These are phyloP conservation scores for Oplegnathus fasciatus DNA, from an alignment of 2,113 vertebrate genomes.

Conservation along the genomic window DNA sequence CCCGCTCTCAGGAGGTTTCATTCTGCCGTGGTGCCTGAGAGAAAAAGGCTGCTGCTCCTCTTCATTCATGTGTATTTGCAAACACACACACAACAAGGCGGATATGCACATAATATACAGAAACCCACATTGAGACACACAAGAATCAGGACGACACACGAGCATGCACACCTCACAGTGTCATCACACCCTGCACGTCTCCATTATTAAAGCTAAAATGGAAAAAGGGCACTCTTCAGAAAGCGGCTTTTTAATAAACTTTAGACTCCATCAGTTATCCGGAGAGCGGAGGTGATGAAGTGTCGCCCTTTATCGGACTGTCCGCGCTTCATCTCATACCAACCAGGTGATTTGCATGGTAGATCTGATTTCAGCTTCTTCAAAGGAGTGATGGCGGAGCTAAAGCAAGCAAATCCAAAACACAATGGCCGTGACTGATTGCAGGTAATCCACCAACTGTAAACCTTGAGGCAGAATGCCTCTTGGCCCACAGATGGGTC, in stretches of 20 bases:
- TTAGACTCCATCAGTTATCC: constrained; percentile 26
- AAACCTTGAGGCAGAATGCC: constrained; percentile 40
- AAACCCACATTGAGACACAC: constrained; percentile 10
- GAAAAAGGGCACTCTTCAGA: constrained; percentile 46
- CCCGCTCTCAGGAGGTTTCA: constrained; percentile 42
- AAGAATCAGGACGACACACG: neutral
- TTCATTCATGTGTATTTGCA: constrained; percentile 31
- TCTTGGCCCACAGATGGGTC: neutral
- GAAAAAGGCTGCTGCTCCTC: constrained; percentile 19
- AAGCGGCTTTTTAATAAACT: constrained; percentile 52
- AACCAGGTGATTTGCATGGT: constrained; percentile 50
- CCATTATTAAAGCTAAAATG: constrained; percentile 58
- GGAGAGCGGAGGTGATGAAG: constrained; percentile 13
- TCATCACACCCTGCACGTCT: constrained; percentile 33
- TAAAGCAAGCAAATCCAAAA: constrained; percentile 76
- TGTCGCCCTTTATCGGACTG: constrained; percentile 14
- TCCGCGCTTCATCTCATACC: constrained; percentile 33
- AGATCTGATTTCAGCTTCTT: constrained; percentile 61
- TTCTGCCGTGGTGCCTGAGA: constrained; percentile 20
- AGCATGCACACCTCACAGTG: neutral
- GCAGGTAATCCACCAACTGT: constrained; percentile 63
- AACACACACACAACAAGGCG: constrained; percentile 26
- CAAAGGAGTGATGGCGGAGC: constrained; percentile 30
- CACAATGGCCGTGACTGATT: constrained; percentile 67
- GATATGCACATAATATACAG: neutral